These are phyloP conservation scores for Melanostigma gelatinosum DNA, from an alignment of 2,113 vertebrate species.

Conservation along the genomic window DNA sequence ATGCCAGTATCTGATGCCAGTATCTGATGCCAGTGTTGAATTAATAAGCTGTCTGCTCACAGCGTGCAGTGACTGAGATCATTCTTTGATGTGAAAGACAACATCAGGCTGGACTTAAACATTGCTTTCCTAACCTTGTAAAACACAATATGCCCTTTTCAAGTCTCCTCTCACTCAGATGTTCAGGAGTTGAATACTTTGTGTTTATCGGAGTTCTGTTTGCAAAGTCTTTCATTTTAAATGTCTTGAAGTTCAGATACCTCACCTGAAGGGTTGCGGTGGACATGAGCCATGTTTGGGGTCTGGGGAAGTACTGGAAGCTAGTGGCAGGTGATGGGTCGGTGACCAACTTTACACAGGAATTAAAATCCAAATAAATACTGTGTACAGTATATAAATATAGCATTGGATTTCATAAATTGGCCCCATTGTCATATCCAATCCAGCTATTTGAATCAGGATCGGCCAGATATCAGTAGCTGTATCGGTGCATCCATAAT, in stretches of 20 bases:
- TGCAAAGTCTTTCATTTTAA: slow-evolving; percentile 36
- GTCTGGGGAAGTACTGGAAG: slow-evolving; percentile 42
- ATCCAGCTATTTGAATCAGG: not conserved
- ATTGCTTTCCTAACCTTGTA: no score
- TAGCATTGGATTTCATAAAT: not conserved
- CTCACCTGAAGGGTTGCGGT: slow-evolving; percentile 29
- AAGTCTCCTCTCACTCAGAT: slow-evolving; percentile 41
- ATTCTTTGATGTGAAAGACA: no score
- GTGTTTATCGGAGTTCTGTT: slow-evolving; percentile 38
- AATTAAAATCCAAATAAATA: not conserved
- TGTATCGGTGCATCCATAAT: not conserved
- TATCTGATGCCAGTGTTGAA: no score
- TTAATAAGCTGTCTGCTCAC: no score
- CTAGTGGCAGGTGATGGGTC: slow-evolving; percentile 66
- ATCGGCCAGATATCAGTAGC: not conserved
- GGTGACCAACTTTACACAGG: slow-evolving; percentile 53
- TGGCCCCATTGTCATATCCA: not conserved
- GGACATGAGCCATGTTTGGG: slow-evolving; percentile 9
- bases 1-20: no score
- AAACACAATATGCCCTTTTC: not conserved
- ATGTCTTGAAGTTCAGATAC: slow-evolving; percentile 44
- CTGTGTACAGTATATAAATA: not conserved
- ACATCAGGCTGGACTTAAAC: no score
- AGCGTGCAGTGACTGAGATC: no score
- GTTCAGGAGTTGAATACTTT: slow-evolving; percentile 34